Evolutionary conservation across 2,797 vertebrate species (phyloP), one percentile per base, ranked within the genome.

Genomic region (Petrocephalus sullivani): DNA sequence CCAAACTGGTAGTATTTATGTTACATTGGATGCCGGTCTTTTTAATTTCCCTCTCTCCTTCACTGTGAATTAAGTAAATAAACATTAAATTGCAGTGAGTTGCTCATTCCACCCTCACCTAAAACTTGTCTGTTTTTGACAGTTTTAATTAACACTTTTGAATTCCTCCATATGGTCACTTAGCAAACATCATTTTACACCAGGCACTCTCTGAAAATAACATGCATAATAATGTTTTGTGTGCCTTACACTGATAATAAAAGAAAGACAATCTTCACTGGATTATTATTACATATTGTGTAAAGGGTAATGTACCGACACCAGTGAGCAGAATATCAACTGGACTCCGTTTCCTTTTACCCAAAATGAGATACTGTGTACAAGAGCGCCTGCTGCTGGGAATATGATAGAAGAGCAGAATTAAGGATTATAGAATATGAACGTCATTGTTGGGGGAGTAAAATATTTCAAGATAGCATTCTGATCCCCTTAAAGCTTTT

Each of bases 371-470:
- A 75, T 67, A 28, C 41, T 49, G 58, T 54, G 14, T 51, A 87
- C 61, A 67, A 61, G 23, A 64, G 56, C 28, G 87, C 87, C 87
- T 58, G 21, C 87, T 88, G 87, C 78, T 88, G 87, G 81, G 64
- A 2, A 54, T 54, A 33, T 41, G 21, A 83, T 53, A 7, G 7
- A n/a, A 88, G 49, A 58, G 78, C 53, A 71, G 64, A 37, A 16
- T 33, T 71, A 71, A 49, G 7, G 41, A 78, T 49, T 41, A 46
- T n/a, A 19, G 33, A 78, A 78, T 78, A 78, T 78, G 71, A 78
- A 46, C 75, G 41, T 49, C 41, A 49, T n/a, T n/a, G 37, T 49
- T 49, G 41, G 37, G 5, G 19, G 75, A 78, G 16, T 19, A 78
- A 78, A 57, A 78, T 71, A 16, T 16, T 71, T 71, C 64, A 71